Base-by-base conservation (phyloP, 1,140 invertebrate genomes). In the Onthophagus taurus region DNA sequence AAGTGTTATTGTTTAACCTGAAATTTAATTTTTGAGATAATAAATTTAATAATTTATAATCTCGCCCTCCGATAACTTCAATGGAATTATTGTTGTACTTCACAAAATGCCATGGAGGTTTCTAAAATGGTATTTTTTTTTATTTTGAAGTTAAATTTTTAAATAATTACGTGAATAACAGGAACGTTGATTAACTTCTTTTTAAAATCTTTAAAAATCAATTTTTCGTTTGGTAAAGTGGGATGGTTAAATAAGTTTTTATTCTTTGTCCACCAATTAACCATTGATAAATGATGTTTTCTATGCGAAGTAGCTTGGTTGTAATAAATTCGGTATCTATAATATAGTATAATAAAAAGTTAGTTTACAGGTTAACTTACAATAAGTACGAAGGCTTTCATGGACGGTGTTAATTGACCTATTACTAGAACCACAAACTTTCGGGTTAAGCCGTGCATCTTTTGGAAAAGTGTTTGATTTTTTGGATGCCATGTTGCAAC, bases 41-140 rank as follows among this genome's bases (percentile, higher is more conserved):
- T 0, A 82, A 49, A 0, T 59, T 60, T 1, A 83, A 58, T 3
- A 82, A 61, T 52, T 79, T 74, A 64, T 81, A 72, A 60, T 83
- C 80, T 35, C 80, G 61, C 4, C 80, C 80, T 4, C 78, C 78
- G 1, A 73, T 71, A 2, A 81, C 77, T 50, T 71, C 65, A n/a
- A 80, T 67, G 2, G 64, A 70, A 39, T 74, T 70, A 46, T 77
- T 77, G 14, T 66, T 64, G 54, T 78, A 77, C 21, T 60, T 69
- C 0, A 82, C 78, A 58, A 81, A 82, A 59, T 80, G 73, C 80
- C 80, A 83, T 2, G 80, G 80, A 0, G 80, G 80, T 38, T 78
- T 80, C 80, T 83, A 55, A 3, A 60, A 63, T 14, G 42, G 44
- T 37, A 7, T 43, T 37, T 44, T 37, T 34, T 14, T 37, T 47